Conservation (phyloP, 2,888 invertebrate genomes). For the Temnothorax unifasciatus region DNA sequence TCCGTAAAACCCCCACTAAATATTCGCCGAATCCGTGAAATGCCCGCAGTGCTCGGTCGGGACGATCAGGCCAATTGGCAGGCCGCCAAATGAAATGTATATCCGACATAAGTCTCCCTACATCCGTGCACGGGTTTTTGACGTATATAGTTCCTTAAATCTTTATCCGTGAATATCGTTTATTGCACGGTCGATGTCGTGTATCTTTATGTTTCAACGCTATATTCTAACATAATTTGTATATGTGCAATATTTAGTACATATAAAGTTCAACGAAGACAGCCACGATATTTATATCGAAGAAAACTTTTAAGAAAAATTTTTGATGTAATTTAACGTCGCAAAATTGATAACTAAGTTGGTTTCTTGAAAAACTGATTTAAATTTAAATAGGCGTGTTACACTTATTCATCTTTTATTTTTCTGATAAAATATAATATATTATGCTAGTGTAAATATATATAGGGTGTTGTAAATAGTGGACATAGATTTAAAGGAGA, state of each 20-base stretch:
- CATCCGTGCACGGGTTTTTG: slow-evolving; percentile 62
- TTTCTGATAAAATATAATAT: neutral
- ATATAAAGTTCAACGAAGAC: no score
- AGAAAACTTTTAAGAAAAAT: neutral
- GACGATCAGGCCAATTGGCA: slow-evolving; percentile 84
- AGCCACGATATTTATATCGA: neutral
- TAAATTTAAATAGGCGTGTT: neutral
- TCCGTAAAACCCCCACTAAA: slow-evolving; percentile 81
- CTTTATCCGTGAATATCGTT: neutral
- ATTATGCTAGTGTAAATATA: neutral
- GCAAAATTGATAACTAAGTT: neutral
- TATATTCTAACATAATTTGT: neutral
- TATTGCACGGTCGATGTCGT: neutral
- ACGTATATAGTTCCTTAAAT: slow-evolving; percentile 29
- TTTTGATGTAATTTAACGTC: neutral
- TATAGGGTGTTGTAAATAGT: neutral
- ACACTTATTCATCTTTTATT: neutral
- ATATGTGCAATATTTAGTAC: neutral
- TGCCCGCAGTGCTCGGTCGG: slow-evolving; percentile 72
- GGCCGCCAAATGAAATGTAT: slow-evolving; percentile 84
- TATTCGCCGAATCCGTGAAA: slow-evolving; percentile 83
- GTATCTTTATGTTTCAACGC: neutral
- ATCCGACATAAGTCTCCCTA: slow-evolving; percentile 78
- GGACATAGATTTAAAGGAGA: neutral
- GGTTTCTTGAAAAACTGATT: neutral